phyloP scores from a whole-genome alignment of 2,113 vertebrate species.

The Laticauda laticaudata region DNA sequence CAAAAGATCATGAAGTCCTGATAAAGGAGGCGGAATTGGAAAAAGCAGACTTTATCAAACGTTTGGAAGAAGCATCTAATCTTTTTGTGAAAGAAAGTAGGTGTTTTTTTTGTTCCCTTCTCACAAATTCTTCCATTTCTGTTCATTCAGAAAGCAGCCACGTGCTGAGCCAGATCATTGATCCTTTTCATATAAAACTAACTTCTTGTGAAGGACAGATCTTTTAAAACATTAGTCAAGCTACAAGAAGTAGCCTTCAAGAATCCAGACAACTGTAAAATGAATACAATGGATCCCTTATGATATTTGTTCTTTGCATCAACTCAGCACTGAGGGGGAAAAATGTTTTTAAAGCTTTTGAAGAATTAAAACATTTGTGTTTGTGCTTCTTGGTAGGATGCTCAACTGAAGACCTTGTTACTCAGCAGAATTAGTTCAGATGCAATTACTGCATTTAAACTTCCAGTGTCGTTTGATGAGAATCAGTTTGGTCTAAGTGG shows the following conservation, averaged over 20 bases:
- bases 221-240: background rate
- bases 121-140: background rate
- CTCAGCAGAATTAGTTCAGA: background rate
- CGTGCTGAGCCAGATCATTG: background rate
- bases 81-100: slow-evolving; percentile 18
- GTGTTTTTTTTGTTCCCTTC: background rate
- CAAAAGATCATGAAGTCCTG: slow-evolving; percentile 9
- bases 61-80: background rate
- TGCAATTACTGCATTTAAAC: background rate
- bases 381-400: background rate
- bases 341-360: background rate
- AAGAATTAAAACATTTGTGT: background rate
- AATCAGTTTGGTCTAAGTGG: background rate
- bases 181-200: background rate
- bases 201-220: background rate
- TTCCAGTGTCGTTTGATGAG: background rate
- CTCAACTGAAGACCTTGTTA: background rate
- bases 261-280: background rate
- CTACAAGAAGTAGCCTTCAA: background rate
- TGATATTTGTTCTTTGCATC: background rate
- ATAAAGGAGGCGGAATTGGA: slow-evolving; percentile 6
- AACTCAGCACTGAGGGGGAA: background rate
- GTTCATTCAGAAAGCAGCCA: background rate
- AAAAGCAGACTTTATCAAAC: slow-evolving; percentile 2
- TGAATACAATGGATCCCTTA: background rate